Evolutionary conservation across 2,797 vertebrate genomes (phyloP).

Genomic region (Cephalopachus bancanus): DNA sequence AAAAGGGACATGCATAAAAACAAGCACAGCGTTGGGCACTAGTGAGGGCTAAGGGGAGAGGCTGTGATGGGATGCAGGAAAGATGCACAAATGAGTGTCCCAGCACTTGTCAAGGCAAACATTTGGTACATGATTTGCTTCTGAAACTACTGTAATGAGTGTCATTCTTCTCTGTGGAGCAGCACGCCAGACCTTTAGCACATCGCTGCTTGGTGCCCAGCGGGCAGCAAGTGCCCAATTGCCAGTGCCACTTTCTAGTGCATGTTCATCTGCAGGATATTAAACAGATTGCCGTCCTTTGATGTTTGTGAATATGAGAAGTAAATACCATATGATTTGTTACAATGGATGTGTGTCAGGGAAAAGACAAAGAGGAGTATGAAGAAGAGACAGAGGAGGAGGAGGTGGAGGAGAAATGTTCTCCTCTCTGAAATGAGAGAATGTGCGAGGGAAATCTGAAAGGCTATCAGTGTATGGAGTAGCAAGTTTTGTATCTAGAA

Average conservation of each 20-base stretch:
- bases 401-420: neutral
- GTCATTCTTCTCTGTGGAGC: conserved; percentile 68
- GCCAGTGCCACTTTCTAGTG: conserved; percentile 59
- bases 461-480: neutral
- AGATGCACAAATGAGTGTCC: conserved; percentile 26
- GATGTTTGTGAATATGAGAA: conserved; percentile 66
- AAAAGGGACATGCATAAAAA: neutral
- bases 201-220: conserved; percentile 71
- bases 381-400: neutral
- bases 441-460: neutral
- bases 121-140: conserved; percentile 76
- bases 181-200: conserved; percentile 63
- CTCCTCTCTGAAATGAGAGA: neutral
- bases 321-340: conserved; percentile 71
- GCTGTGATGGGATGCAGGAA: conserved; percentile 33
- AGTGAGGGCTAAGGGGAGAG: neutral
- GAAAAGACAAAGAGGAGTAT: neutral
- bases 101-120: conserved; percentile 69
- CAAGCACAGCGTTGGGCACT: neutral
- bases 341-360: conserved; percentile 40
- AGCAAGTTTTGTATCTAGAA: neutral
- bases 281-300: conserved; percentile 67
- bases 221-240: conserved; percentile 63
- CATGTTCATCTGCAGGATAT: conserved; percentile 71
- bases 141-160: conserved; percentile 70